Evolutionary conservation across 2,888 invertebrate genomes (phyloP), one percentile per base, ranked within the genome.

Genomic region (Heliconius charithonia): DNA sequence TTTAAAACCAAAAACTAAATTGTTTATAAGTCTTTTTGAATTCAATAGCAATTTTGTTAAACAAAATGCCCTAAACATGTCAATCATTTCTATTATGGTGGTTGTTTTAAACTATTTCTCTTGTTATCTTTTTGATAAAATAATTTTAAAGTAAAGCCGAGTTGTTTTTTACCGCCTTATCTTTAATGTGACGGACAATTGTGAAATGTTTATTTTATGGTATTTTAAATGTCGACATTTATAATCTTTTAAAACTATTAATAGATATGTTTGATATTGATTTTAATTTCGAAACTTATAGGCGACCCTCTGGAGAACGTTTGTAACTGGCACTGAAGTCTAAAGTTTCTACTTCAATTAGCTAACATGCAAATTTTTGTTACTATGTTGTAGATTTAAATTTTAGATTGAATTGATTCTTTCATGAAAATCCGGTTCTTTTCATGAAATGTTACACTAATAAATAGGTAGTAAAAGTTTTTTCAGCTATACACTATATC

Each of bases 151-250:
- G 41, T 41, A 63, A 19, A 9, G 37, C 25, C 22, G 51, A 75
- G 78, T 81, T 77, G 72, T 79, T 79, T 79, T 69, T 81, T 45
- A 63, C 78, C 51, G 76, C 75, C 78, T 80, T 83, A 83, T 83
- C 83, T 83, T 76, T 73, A 65, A 77, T 77, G 70, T 80, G 81
- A 81, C 71, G 76, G 79, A 79, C 78, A 81, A 81, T 81, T 80
- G 80, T 77, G 65, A 75, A 81, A 78, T 80, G 66, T 82, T 81
- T 79, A 81, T 82, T 81, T 77, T 77, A 70, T 75, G 73, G 76
- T 81, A 75, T 79, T 75, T 75, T 78, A 73, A 79, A 56, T 78
- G 51, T 51, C 51, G 41, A 74, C 62, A 25, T 71, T 22, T 69
- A n/a, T 32, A 29, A 72, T 37, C 37, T 37, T 37, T 37, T 10